Base-by-base conservation (phyloP, 2,888 invertebrate genomes). In the Drosophila mettleri region DNA sequence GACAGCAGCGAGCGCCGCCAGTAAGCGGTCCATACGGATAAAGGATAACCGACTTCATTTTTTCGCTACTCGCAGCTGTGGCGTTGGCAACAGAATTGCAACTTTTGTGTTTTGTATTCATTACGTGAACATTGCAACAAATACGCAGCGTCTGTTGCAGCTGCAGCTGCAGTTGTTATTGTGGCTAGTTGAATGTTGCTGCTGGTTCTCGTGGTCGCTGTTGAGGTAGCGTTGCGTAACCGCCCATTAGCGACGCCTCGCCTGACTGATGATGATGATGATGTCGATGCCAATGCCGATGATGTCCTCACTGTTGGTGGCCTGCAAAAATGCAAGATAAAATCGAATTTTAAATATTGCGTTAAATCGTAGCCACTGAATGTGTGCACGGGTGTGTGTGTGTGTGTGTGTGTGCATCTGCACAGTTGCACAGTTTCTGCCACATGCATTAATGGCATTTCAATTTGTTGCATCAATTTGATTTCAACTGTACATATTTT, bases 1-100 rank as follows among this genome's bases (percentile, higher is more conserved):
- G 94, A 90, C 95, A 95, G 88, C 93, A 95, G 84, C 93, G 92
- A 80, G 92, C 91, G 65, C 92, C 91, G 62, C 92, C 91, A 61
- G 92, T 91, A 62, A 92, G 74, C 78, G 92, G 92, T 80, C 93
- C 93, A 81, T 93, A 93, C 31, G 93, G 93, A 91, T 93, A 93
- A 61, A 93, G 90, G 70, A 93, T 92, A 66, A 93, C 92, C 67
- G 93, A 93, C 92, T 93, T 93, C 93, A 93, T 93, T 88, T 91
- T 92, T 75, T 86, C 88, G 70, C 83, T 84, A 60, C 85, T 83
- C 39, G 77, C 80, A 39, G 75, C 72, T 58, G 70, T 80, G 52
- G 78, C 81, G 52, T 76, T 74, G 62, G 78, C 78, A 66, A 72
- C 82, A 51, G 78, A 79, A 76, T 79, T 74, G 60, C 61, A 65